These are phyloP conservation scores for Nomada lathburiana DNA, from an alignment of 2,888 invertebrate genomes.

Conservation along the genomic window DNA sequence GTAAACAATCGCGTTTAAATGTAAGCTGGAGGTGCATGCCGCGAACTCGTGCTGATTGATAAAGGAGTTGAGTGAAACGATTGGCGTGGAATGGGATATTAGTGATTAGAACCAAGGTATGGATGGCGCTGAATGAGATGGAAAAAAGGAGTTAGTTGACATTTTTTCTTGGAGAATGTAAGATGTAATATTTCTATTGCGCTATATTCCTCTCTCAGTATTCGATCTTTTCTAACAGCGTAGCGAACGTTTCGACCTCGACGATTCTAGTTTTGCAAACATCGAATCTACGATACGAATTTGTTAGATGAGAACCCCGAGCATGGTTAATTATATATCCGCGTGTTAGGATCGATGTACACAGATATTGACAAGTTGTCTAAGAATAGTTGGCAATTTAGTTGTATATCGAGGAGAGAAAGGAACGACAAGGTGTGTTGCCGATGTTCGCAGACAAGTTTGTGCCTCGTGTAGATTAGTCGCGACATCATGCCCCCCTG, in stretches of 20 bases:
- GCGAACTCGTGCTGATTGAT: neutral
- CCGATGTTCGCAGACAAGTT: slow-evolving; percentile 21
- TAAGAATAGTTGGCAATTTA: neutral
- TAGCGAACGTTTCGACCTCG: neutral
- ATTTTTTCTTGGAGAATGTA: no score
- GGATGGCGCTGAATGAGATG: neutral
- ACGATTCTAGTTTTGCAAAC: neutral
- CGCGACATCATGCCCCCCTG: slow-evolving; percentile 9
- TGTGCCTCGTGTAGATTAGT: slow-evolving; percentile 18
- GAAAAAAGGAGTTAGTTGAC: no score
- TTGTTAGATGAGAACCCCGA: neutral
- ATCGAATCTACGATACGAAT: neutral
- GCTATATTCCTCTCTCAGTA: no score
- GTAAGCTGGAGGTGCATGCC: slow-evolving; percentile 33
- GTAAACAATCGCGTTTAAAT: slow-evolving; percentile 8
- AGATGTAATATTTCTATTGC: no score
- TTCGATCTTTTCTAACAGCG: no score
- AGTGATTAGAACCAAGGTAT: neutral
- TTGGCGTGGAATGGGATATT: neutral
- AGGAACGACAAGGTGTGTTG: neutral
- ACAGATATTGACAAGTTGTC: neutral
- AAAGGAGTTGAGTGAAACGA: no score
- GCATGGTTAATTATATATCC: neutral
- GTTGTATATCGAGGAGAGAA: neutral
- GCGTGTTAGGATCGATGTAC: neutral